These are phyloP conservation scores for zebrafish (Danio rerio) DNA, from an alignment of 2,113 vertebrate genomes.

Conservation along the genomic window GRCz12tu NC_133191.1:41521001-41521500, in stretches of 20 bases:
- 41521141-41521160: constrained; percentile 28
- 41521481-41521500: too few species aligned
- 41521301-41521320: neutral
- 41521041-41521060: constrained; percentile 36
- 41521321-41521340: neutral
- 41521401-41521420: too few species aligned
- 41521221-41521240: neutral
- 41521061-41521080: neutral
- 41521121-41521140: constrained; percentile 30
- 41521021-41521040: constrained; percentile 33
- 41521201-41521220: constrained; percentile 5
- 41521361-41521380: too few species aligned
- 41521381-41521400: too few species aligned
- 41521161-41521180: constrained; percentile 30
- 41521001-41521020: constrained; percentile 36
- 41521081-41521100: constrained; percentile 19
- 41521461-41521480: too few species aligned
- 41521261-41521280: constrained; percentile 3
- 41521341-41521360: neutral
- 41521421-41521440: too few species aligned
- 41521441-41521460: too few species aligned
- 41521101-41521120: constrained; percentile 35
- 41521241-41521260: constrained; percentile 19
- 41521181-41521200: constrained; percentile 17
- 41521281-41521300: constrained; percentile 1